These are phyloP conservation scores for Phaedon cochleariae DNA, from an alignment of 2,888 invertebrate genomes.

Conservation along the genomic window DNA sequence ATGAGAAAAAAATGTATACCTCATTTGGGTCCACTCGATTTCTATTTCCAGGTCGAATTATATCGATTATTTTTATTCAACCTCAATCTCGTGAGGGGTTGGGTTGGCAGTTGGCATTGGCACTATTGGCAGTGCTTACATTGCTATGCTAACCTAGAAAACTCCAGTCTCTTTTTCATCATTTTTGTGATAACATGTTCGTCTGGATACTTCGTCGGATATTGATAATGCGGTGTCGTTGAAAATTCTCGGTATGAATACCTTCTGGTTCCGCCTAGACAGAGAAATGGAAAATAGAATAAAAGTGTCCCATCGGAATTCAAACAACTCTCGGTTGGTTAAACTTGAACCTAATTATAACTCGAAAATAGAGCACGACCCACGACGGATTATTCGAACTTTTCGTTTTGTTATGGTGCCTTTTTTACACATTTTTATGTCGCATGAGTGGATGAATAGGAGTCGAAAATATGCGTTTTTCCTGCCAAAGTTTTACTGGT, in stretches of 20 bases:
- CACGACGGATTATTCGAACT: background rate
- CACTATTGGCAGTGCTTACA: too few relatives aligned
- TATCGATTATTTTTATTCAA: constrained; percentile 19
- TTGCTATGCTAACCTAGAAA: background rate
- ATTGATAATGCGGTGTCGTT: too few relatives aligned
- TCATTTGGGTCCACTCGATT: background rate
- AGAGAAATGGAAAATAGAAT: background rate
- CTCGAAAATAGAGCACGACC: constrained; percentile 21
- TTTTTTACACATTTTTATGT: too few relatives aligned
- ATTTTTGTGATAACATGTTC: background rate
- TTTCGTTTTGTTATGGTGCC: too few relatives aligned
- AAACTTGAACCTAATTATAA: constrained; percentile 25
- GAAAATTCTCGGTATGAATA: background rate
- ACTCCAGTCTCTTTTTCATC: background rate
- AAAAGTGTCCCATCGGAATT: constrained; percentile 9
- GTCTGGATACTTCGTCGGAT: too few relatives aligned
- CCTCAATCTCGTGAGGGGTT: constrained; percentile 3
- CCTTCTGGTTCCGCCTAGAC: background rate
- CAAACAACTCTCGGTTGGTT: constrained; percentile 3
- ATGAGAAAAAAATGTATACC: too few relatives aligned
- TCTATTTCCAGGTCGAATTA: constrained; percentile 25
- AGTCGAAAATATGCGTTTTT: too few relatives aligned
- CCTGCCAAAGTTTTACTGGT: too few relatives aligned
- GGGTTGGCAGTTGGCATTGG: too few relatives aligned
- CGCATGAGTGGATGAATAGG: too few relatives aligned